phyloP scores from a whole-genome alignment of 2,888 invertebrate species.

The Hypolimnas misippus region DNA sequence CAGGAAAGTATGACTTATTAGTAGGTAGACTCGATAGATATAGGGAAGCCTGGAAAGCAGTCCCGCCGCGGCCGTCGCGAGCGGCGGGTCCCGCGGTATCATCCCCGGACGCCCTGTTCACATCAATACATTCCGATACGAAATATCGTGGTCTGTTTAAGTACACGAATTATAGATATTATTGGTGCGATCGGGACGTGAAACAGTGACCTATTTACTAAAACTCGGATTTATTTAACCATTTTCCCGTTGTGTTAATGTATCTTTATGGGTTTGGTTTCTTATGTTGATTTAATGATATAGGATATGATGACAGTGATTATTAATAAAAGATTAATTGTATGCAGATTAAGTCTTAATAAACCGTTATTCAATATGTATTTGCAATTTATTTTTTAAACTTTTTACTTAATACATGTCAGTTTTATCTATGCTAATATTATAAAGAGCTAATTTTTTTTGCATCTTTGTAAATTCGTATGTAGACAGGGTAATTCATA shows the following conservation, averaged over 20 bases:
- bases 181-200: background rate
- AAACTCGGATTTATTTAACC: background rate
- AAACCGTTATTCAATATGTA: too few species aligned
- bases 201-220: background rate
- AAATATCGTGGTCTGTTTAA: constrained; percentile 1
- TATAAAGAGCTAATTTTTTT: too few species aligned
- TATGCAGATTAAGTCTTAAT: too few species aligned
- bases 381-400: too few species aligned
- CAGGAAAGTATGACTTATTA: constrained; percentile 11
- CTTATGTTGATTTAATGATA: background rate
- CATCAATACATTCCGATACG: background rate
- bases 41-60: constrained; percentile 51
- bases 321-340: too few species aligned
- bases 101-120: background rate
- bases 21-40: background rate
- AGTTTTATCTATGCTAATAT: too few species aligned
- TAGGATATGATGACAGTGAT: too few species aligned
- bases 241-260: background rate
- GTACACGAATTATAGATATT: background rate
- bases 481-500: too few species aligned
- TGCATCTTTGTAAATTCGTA: too few species aligned
- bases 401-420: too few species aligned
- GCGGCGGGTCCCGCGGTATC: constrained; percentile 64
- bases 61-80: constrained; percentile 78
- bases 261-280: background rate